Evolutionary conservation across 2,888 invertebrate species (phyloP), one percentile per base, ranked within the genome.

Genomic region (Protophormia terraenovae): DNA sequence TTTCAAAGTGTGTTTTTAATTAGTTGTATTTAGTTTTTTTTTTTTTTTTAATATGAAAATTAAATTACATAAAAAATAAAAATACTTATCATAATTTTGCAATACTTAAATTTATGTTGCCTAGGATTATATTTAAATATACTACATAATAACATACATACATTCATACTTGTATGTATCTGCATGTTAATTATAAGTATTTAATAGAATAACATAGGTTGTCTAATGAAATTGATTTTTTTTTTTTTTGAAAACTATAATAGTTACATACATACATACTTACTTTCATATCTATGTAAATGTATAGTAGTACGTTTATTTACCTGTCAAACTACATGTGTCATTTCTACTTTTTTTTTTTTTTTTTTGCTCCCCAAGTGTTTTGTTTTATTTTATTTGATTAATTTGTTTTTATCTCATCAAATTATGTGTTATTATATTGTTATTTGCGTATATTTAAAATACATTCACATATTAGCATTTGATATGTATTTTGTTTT

Each of bases 381-480:
- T 64, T 32, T 67, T 29, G 29, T 62, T 79, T 29, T 71, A n/a
- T 47, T 78, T 78, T 19, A 55, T 58, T 72, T 53, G 53, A 78
- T 73, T 76, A 58, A 82, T 71, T 71, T 47, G 35, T 38, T 55
- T 71, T 69, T 71, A 71, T 76, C 64, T 62, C 35, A 16, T 32
- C 64, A 76, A 76, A 76, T 82, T 77, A 55, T 69, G 35, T 67
- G 76, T 77, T 69, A 71, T 76, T 82, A 76, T 69, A 50, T 50
- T 81, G 75, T 76, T 60, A 55, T 82, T 76, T 75, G 47, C 32
- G 24, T 75, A 35, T 35, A 77, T 77, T 45, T 67, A 29, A 53
- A 29, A 41, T 53, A 76, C n/a, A 62, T 14, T 62, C n/a, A n/a
- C n/a, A n/a, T n/a, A n/a, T n/a, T n/a, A n/a, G 10, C 14, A 19